Conservation (phyloP, 2,797 vertebrate genomes). For the Amphiprion clarkii region DNA sequence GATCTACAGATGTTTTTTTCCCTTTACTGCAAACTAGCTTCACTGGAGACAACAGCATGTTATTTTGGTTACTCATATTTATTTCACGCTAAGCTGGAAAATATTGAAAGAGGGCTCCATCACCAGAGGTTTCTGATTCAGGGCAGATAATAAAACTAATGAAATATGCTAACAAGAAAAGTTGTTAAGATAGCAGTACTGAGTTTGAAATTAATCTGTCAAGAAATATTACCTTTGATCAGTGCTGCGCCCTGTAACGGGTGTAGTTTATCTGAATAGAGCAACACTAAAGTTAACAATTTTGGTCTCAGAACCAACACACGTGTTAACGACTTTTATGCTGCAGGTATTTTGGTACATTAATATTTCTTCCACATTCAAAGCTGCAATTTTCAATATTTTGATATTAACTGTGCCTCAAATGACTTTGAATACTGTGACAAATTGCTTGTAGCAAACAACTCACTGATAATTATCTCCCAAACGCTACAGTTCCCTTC, state of each 20-base stretch:
- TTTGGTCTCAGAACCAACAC: background rate
- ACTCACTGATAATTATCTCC: background rate
- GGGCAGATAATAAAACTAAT: background rate
- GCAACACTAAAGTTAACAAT: background rate
- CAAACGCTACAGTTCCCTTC: background rate
- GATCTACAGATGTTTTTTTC: slow-evolving; percentile 47
- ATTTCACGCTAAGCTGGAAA: slow-evolving; percentile 26
- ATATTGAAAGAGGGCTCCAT: slow-evolving; percentile 18
- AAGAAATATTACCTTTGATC: background rate
- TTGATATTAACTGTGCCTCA: background rate
- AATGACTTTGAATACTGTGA: background rate
- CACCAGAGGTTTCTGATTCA: slow-evolving; percentile 8
- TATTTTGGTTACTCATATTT: slow-evolving; percentile 38
- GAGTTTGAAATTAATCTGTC: background rate
- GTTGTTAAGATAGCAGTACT: background rate
- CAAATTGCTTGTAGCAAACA: background rate
- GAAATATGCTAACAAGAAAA: no score
- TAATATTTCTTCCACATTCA: background rate
- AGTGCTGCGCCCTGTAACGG: background rate
- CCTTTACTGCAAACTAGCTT: slow-evolving; percentile 34
- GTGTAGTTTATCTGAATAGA: background rate
- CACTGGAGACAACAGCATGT: slow-evolving; percentile 23
- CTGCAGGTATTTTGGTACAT: background rate
- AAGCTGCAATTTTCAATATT: background rate
- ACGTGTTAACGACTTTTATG: background rate